These are phyloP conservation scores for Uria lomvia DNA, from an alignment of 2,113 vertebrate species.

Conservation along the genomic window DNA sequence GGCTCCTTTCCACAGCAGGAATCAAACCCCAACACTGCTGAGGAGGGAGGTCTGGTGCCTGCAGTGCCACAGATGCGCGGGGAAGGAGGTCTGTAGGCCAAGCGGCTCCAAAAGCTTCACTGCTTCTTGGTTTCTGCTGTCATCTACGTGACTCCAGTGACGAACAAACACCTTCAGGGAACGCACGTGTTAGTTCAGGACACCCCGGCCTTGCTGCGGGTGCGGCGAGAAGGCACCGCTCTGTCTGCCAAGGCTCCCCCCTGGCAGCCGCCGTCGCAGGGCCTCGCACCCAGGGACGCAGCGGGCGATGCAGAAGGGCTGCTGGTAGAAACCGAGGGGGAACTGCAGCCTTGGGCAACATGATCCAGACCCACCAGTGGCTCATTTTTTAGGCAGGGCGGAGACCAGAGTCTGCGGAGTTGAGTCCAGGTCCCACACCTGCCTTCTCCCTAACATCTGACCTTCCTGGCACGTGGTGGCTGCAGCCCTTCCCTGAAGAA, in stretches of 20 bases:
- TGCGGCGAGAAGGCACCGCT: fast-evolving
- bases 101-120: neutral
- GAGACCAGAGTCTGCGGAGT: neutral
- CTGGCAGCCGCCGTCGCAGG: neutral
- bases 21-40: fast-evolving
- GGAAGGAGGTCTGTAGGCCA: neutral
- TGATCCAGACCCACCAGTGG: fast-evolving
- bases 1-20: neutral
- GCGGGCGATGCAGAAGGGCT: neutral
- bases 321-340: neutral
- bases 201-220: neutral
- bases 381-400: neutral
- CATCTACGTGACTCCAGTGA: neutral
- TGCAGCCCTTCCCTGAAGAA: neutral
- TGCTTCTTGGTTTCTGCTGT: neutral
- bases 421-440: neutral
- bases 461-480: neutral
- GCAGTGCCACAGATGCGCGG: neutral
- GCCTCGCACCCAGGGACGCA: neutral
- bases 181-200: neutral
- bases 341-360: neutral
- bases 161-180: neutral
- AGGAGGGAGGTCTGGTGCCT: neutral
- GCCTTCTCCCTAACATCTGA: neutral
- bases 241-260: neutral